phyloP scores from a whole-genome alignment of 1,140 invertebrate species.

The Drosophila quadrilineata region DNA sequence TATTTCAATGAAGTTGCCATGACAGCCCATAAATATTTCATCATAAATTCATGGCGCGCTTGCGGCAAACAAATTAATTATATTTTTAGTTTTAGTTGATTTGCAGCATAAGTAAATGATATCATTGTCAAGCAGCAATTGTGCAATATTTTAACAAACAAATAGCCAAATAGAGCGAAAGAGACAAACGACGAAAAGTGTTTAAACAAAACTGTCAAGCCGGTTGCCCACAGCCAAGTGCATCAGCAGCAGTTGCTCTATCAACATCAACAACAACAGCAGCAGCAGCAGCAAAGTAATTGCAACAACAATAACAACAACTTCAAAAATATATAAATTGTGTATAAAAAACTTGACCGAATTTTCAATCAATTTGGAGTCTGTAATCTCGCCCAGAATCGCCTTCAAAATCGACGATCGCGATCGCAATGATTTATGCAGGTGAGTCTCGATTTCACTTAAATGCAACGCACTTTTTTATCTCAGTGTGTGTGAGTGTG shows the following conservation, averaged over 20 bases:
- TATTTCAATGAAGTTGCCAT: slow-evolving; percentile 28
- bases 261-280: slow-evolving; percentile 12
- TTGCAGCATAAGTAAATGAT: slow-evolving; percentile 30
- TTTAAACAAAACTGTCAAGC: slow-evolving; percentile 47
- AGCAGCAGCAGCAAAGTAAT: slow-evolving; percentile 6
- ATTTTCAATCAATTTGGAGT: slow-evolving; percentile 58
- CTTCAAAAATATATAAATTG: slow-evolving; percentile 16
- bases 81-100: neutral
- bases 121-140: slow-evolving; percentile 29
- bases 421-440: slow-evolving; percentile 71
- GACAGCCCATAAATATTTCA: slow-evolving; percentile 56
- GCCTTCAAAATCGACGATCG: slow-evolving; percentile 28
- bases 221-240: slow-evolving; percentile 57
- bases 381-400: slow-evolving; percentile 65
- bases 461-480: slow-evolving; percentile 35
- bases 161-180: slow-evolving; percentile 32
- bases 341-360: slow-evolving; percentile 57
- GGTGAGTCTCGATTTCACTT: slow-evolving; percentile 46
- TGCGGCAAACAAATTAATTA: slow-evolving; percentile 21
- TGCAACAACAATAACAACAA: slow-evolving; percentile 17
- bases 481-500: too few relatives aligned
- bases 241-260: slow-evolving; percentile 42
- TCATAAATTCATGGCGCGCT: slow-evolving; percentile 35
- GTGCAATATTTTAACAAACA: slow-evolving; percentile 60
- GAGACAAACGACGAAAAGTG: slow-evolving; percentile 26